Base-by-base conservation (phyloP, 2,888 invertebrate genomes). In the Eurois occulta region DNA sequence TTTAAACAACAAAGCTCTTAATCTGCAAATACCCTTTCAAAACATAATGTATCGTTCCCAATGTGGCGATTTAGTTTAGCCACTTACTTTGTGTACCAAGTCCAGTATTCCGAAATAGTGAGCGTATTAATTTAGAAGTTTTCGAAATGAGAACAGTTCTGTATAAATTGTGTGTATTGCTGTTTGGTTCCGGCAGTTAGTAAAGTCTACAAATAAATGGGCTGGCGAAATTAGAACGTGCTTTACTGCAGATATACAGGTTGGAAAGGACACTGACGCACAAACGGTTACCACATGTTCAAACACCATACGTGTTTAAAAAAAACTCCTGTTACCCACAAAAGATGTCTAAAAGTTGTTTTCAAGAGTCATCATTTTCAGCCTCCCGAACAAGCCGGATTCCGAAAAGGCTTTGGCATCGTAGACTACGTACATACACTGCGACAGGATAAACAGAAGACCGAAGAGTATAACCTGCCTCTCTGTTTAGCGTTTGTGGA, bases 71-170 rank as follows among this genome's bases (percentile, higher is more conserved):
- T 28, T 4, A 4, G 24, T 52, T 72, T 35, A 62, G 16, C 60
- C 28, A 43, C 21, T 68, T 78, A 81, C 62, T 84, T 79, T 70
- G 84, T 55, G 52, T 69, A 65, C 10, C 66, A 43, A 28, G 65
- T 74, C 28, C n/a, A 69, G 69, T 83, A 85, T 83, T 83, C 70
- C 77, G 86, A 83, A 85, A 85, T 72, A 76, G 73, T 64, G 71
- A 83, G 35, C 76, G 76, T 77, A 83, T 86, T 77, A 21, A 83
- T 86, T 77, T 76, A 79, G 75, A 72, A 58, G 65, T 74, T 82
- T 83, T 85, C 85, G 81, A 85, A 83, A 83, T 80, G 32, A 72
- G 85, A 85, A 32, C 83, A 76, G 24, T 71, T 71, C 85, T 73
- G 86, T 78, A 86, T 83, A 84, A 85, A 86, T 75, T 77, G 74